Conservation (phyloP, 2,113 vertebrate species). For the Platycercus adscitus region DNA sequence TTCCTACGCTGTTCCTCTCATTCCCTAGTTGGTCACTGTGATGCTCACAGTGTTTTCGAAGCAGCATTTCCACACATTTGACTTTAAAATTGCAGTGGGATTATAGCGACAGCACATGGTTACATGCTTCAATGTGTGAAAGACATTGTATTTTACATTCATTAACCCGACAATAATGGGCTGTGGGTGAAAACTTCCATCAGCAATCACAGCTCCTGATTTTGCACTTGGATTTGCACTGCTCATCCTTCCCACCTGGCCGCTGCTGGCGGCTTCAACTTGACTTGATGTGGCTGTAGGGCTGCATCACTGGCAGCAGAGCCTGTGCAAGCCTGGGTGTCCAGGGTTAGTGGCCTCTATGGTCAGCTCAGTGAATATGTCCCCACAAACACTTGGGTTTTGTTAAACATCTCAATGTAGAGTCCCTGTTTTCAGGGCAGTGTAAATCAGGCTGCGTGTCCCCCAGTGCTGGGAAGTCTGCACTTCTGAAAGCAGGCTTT, state of each 20-base stretch:
- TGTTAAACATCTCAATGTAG: not conserved
- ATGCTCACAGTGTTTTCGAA: not conserved
- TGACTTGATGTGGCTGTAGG: not conserved
- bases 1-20: fast-evolving
- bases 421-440: not conserved
- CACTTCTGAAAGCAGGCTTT: conserved; percentile 49
- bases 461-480: not conserved
- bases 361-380: not conserved
- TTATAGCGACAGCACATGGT: not conserved
- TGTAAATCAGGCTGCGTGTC: not conserved
- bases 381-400: not conserved
- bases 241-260: not conserved
- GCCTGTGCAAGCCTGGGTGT: not conserved
- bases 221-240: not conserved
- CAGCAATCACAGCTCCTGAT: fast-evolving
- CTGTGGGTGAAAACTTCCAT: not conserved
- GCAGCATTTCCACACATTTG: not conserved
- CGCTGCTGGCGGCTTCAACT: fast-evolving
- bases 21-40: not conserved
- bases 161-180: not conserved
- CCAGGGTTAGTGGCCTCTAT: not conserved
- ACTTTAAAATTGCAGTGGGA: not conserved
- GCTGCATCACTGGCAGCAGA: not conserved
- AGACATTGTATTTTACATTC: not conserved
- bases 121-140: not conserved